Evolutionary conservation across 2,888 invertebrate genomes (phyloP).

Genomic region (Conops quadrifasciatus): DNA sequence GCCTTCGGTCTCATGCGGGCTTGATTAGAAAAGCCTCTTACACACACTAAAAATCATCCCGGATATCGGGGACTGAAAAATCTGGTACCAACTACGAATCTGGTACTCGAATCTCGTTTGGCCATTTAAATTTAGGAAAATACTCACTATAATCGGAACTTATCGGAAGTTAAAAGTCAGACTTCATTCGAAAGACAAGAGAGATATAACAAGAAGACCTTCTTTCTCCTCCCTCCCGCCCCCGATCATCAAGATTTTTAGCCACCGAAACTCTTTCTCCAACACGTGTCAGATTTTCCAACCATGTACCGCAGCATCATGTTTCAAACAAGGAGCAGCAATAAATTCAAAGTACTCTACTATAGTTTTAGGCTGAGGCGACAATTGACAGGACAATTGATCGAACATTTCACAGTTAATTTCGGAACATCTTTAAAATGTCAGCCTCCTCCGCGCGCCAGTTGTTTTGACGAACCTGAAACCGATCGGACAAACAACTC

Average conservation of each 20-base stretch:
- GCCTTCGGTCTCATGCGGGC: no score
- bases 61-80: no score
- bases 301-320: background rate
- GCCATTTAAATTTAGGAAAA: no score
- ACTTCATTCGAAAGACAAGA: no score
- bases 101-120: no score
- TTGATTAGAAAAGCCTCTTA: no score
- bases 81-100: no score
- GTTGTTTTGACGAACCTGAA: slow-evolving; percentile 9
- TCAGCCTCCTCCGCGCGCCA: slow-evolving; percentile 2
- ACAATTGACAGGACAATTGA: slow-evolving; percentile 33
- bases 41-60: no score
- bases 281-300: background rate
- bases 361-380: slow-evolving; percentile 11
- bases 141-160: no score
- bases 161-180: no score
- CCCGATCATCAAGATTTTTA: background rate
- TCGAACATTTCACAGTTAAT: slow-evolving; percentile 43
- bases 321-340: slow-evolving; percentile 8
- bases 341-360: background rate
- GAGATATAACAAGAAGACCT: no score
- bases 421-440: slow-evolving; percentile 16
- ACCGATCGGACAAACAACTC: background rate
- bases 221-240: no score
- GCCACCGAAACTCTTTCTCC: background rate